Evolutionary conservation across 2,888 invertebrate genomes (phyloP).

Genomic region (Antheraea assamensis): DNA sequence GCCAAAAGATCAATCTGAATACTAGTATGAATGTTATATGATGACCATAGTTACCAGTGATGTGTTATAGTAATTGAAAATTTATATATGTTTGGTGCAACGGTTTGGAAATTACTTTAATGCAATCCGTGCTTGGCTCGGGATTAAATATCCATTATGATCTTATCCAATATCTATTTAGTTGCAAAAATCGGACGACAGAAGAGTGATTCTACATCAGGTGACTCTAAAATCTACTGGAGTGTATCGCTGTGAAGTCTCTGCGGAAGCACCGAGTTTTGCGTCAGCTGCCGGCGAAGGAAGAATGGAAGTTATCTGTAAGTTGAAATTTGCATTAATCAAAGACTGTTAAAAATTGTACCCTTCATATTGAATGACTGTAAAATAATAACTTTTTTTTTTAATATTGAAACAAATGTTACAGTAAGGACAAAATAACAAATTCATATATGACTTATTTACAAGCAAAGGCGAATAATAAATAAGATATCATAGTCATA

Average conservation of each 20-base stretch:
- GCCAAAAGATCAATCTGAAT: too few species aligned
- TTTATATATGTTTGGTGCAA: too few species aligned
- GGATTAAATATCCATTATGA: background rate
- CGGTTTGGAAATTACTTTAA: too few species aligned
- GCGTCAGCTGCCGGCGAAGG: constrained; percentile 88
- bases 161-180: constrained; percentile 46
- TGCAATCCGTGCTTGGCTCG: too few species aligned
- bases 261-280: constrained; percentile 90
- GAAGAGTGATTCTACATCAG: constrained; percentile 84
- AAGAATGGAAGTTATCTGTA: constrained; percentile 91
- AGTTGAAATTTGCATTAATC: constrained; percentile 60
- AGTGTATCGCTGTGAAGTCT: constrained; percentile 88
- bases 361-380: background rate
- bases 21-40: too few species aligned
- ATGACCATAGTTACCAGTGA: too few species aligned
- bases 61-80: too few species aligned
- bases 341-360: background rate
- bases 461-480: background rate
- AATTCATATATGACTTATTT: background rate
- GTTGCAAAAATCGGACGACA: constrained; percentile 87
- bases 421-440: background rate
- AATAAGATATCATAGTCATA: background rate
- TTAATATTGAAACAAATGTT: background rate
- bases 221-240: constrained; percentile 88
- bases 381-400: too few species aligned